These are phyloP conservation scores for Lasioglossum vierecki DNA, from an alignment of 2,888 invertebrate species.

Conservation along the genomic window DNA sequence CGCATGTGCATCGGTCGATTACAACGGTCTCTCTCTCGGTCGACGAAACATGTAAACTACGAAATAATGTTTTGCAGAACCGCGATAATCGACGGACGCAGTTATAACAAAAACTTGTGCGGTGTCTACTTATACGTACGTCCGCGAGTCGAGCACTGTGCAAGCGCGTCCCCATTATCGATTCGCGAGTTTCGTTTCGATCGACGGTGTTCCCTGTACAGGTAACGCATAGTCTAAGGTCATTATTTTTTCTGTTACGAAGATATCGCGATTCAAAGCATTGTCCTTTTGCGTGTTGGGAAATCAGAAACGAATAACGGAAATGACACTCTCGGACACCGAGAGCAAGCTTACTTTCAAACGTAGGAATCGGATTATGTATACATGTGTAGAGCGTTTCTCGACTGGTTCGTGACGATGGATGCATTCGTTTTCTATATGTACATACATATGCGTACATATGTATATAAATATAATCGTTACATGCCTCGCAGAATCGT, in stretches of 20 bases:
- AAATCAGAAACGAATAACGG: neutral
- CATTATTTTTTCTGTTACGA: constrained; percentile 60
- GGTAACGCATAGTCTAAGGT: constrained; percentile 54
- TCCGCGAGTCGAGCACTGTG: constrained; percentile 15
- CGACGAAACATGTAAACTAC: constrained; percentile 26
- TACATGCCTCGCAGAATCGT: constrained; percentile 13
- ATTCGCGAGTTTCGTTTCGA: constrained; percentile 12
- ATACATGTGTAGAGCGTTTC: neutral
- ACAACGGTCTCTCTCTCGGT: constrained; percentile 35
- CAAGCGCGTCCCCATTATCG: neutral
- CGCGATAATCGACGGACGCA: constrained; percentile 51
- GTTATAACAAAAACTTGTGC: constrained; percentile 54
- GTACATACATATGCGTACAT: neutral
- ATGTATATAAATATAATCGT: neutral
- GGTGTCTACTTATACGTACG: neutral
- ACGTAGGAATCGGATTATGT: neutral
- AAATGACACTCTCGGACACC: neutral
- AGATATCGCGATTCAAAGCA: constrained; percentile 77
- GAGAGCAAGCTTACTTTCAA: neutral
- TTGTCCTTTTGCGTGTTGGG: constrained; percentile 67
- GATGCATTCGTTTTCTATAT: neutral
- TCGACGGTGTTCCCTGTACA: constrained; percentile 46
- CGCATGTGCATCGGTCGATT: constrained; percentile 54
- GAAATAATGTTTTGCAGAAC: constrained; percentile 29
- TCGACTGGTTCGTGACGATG: neutral